Percentiles rank a stretch among this genome's conserved stretches.
Conservation (phyloP, 2,113 vertebrate genomes). For the Tragelaphus scriptus region DNA sequence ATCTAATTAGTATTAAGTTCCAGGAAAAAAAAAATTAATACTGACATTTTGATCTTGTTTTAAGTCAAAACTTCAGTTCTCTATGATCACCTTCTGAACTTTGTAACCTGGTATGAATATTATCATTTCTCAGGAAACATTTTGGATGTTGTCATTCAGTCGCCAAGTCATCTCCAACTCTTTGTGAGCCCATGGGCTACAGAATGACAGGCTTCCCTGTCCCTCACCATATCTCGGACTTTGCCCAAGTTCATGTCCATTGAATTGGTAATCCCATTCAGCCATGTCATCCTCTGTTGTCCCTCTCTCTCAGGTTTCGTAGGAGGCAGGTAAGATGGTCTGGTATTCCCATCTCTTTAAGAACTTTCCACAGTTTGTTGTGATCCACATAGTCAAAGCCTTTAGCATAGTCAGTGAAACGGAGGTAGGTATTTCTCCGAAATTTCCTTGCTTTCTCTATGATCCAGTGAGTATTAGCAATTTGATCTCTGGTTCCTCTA, state of each 20-base stretch:
- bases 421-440: neutral
- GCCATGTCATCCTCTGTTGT: neutral
- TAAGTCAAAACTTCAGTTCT: neutral
- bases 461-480: neutral
- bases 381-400: neutral
- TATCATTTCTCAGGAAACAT: neutral
- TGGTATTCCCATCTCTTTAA: neutral
- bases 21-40: neutral
- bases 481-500: neutral
- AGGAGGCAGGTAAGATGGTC: neutral
- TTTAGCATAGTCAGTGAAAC: neutral
- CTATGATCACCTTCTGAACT: neutral
- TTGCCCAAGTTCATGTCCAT: neutral
- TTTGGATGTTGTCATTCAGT: neutral
- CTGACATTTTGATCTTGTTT: conserved; percentile 2
- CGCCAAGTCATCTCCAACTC: rapidly evolving
- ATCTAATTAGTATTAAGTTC: neutral
- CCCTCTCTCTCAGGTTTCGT: neutral
- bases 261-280: neutral
- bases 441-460: neutral
- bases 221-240: neutral
- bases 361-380: neutral
- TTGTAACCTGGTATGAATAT: neutral
- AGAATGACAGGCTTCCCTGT: neutral
- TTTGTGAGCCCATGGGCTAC: neutral